phyloP scores from a whole-genome alignment of 92 coral and sea anemone species.

The Desmophyllum pertusum region DNA sequence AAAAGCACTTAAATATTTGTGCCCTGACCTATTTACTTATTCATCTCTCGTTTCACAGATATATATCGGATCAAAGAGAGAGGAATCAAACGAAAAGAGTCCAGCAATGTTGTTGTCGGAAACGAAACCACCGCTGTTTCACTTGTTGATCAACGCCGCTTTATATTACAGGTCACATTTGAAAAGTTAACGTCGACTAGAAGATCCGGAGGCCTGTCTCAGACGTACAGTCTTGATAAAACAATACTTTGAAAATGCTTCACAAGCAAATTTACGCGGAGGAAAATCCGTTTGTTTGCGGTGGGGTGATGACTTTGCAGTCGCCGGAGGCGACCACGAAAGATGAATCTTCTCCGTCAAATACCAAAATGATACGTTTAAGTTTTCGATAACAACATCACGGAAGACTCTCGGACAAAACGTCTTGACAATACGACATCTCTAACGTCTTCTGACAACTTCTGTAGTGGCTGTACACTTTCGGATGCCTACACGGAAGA shows the following conservation, averaged over 20 bases:
- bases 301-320: conserved; percentile 31
- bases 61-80: conserved; percentile 67
- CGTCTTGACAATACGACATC: conserved; percentile 42
- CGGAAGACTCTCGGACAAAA: conserved; percentile 48
- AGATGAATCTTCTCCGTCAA: conserved; percentile 33
- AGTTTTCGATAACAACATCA: conserved; percentile 37
- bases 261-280: conserved; percentile 84
- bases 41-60: conserved; percentile 63
- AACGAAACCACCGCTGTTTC: conserved; percentile 36
- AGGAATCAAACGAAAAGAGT: conserved; percentile 67
- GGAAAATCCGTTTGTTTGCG: conserved; percentile 72
- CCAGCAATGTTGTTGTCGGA: conserved; percentile 23
- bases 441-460: conserved; percentile 26
- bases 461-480: conserved; percentile 63
- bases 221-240: conserved; percentile 93
- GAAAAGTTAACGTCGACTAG: conserved; percentile 91
- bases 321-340: conserved; percentile 17
- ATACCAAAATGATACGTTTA: conserved; percentile 36
- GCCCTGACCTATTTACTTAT: conserved; percentile 61
- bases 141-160: conserved; percentile 59
- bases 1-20: conserved; percentile 56
- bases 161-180: conserved; percentile 84
- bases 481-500: conserved; percentile 55
- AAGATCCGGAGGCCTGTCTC: conserved; percentile 93
- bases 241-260: conserved; percentile 90